Evolutionary conservation across 2,888 invertebrate genomes (phyloP).

Genomic region (Sarcophaga subvicina): DNA sequence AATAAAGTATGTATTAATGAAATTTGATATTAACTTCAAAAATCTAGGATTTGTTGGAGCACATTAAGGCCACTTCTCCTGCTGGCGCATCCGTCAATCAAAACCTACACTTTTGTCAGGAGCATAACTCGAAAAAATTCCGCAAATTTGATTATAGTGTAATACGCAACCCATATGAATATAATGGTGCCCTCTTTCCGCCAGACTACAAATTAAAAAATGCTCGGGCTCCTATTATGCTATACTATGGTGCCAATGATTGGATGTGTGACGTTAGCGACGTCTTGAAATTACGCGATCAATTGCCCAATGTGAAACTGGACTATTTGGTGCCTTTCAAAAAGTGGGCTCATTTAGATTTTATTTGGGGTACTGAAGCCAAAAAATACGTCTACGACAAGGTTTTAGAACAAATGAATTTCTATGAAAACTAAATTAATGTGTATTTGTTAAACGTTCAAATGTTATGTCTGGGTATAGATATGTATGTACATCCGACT

Average conservation of each 20-base stretch:
- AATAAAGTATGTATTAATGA: no score
- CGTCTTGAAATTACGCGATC: conserved; percentile 82
- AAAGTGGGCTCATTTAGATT: conserved; percentile 83
- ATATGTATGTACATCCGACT: no score
- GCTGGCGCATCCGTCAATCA: conserved; percentile 80
- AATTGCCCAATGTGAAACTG: conserved; percentile 82
- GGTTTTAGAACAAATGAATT: conserved; percentile 73
- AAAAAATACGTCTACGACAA: conserved; percentile 84
- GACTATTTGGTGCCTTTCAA: conserved; percentile 83
- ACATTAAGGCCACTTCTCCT: conserved; percentile 79
- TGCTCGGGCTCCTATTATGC: conserved; percentile 82
- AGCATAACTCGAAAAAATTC: conserved; percentile 77
- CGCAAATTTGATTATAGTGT: conserved; percentile 80
- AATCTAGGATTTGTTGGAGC: conserved; percentile 72
- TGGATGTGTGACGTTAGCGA: conserved; percentile 85
- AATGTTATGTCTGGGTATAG: not conserved
- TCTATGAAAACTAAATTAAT: conserved; percentile 51
- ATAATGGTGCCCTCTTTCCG: conserved; percentile 81
- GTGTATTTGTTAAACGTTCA: not conserved
- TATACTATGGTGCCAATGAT: conserved; percentile 85
- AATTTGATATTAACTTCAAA: not conserved
- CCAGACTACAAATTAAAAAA: conserved; percentile 82
- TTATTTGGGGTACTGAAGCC: conserved; percentile 85
- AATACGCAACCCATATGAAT: conserved; percentile 81
- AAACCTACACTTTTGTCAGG: conserved; percentile 80